Conservation (phyloP, 2,797 vertebrate species). For the Linurgus olivaceus region DNA sequence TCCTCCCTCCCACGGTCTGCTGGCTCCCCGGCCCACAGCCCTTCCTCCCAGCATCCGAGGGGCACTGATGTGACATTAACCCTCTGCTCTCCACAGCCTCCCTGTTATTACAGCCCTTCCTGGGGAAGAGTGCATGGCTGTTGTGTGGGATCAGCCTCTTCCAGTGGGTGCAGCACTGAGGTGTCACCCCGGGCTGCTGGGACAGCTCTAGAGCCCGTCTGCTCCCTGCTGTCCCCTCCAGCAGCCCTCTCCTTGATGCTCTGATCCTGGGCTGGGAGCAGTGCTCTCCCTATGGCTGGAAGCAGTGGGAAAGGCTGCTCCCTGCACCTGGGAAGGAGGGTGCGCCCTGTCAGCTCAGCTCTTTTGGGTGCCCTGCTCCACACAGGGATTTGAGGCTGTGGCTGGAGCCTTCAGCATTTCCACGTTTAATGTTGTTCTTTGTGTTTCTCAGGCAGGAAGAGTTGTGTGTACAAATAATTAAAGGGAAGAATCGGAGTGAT, state of each 20-base stretch:
- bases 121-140: background rate
- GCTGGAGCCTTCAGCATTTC: background rate
- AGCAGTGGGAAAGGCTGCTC: background rate
- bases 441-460: constrained; percentile 59
- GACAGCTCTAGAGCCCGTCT: background rate
- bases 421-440: background rate
- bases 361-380: fast-evolving
- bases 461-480: constrained; percentile 79
- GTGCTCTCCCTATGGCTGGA: background rate
- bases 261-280: background rate
- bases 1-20: background rate
- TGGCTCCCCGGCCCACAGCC: background rate
- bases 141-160: background rate
- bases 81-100: background rate
- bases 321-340: background rate
- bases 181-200: background rate
- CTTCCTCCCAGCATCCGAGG: background rate
- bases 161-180: background rate
- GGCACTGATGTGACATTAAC: background rate
- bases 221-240: background rate
- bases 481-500: constrained; percentile 78
- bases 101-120: background rate
- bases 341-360: background rate
- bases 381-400: background rate
- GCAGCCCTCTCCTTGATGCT: background rate